A percentile compares a stretch with the other conserved stretches of the same genome.
phyloP scores from a whole-genome alignment of 2,888 invertebrate genomes.

The Erebia aethiops region DNA sequence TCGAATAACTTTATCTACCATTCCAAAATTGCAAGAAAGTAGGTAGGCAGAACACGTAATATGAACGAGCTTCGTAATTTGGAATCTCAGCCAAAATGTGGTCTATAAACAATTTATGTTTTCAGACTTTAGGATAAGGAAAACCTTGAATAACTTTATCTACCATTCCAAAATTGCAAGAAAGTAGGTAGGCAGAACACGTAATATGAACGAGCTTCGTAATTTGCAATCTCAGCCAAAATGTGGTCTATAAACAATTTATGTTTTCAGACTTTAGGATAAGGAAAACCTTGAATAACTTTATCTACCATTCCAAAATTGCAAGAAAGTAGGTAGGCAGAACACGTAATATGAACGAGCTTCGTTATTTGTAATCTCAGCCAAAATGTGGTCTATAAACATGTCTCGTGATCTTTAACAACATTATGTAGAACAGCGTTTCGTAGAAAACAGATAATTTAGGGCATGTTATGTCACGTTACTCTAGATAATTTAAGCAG shows the following conservation, averaged over 20 bases:
- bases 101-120: background rate
- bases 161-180: too few relatives aligned
- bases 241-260: background rate
- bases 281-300: too few relatives aligned
- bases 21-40: too few relatives aligned
- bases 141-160: too few relatives aligned
- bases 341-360: background rate
- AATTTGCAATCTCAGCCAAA: background rate
- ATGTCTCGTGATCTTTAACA: background rate
- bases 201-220: background rate
- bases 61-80: background rate
- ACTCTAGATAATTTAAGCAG: conserved; percentile 19
- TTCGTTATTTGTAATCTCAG: background rate
- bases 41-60: too few relatives aligned
- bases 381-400: background rate
- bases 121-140: too few relatives aligned
- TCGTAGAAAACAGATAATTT: conserved; percentile 17
- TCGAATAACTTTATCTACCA: too few relatives aligned
- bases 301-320: too few relatives aligned
- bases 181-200: too few relatives aligned
- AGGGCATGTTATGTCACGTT: conserved; percentile 9
- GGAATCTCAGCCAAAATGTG: background rate
- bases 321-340: too few relatives aligned
- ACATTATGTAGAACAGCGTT: background rate
- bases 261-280: too few relatives aligned